These are phyloP conservation scores for Arctocebus calabarensis DNA, from an alignment of 2,797 vertebrate species.

Conservation along the genomic window DNA sequence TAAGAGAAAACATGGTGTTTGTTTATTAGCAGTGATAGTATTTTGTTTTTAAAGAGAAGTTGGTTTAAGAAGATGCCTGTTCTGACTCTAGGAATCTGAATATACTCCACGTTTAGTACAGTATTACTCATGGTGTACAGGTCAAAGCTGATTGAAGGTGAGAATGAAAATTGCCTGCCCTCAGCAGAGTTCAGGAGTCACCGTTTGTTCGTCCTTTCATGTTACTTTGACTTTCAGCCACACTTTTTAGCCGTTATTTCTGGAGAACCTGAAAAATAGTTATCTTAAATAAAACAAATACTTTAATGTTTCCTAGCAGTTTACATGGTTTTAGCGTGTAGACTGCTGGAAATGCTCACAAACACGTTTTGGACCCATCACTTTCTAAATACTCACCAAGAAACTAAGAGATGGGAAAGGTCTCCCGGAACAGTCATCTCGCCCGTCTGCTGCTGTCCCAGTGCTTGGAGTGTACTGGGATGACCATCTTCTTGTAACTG, in stretches of 20 bases:
- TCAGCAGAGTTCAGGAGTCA: background rate
- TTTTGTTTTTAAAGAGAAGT: conserved; percentile 52
- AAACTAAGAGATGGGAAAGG: background rate
- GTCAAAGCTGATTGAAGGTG: background rate
- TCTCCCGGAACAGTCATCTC: background rate
- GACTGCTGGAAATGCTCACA: background rate
- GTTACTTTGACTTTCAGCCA: background rate
- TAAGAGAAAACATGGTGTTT: background rate
- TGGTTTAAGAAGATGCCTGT: background rate
- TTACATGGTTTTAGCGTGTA: background rate
- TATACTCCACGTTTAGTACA: background rate
- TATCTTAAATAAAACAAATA: background rate
- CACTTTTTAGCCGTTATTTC: background rate
- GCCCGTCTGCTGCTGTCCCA: accelerated
- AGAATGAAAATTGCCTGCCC: background rate
- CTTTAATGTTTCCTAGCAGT: background rate
- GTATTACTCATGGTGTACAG: accelerated
- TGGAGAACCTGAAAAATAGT: background rate
- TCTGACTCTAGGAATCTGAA: background rate
- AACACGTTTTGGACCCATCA: background rate
- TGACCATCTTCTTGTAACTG: background rate
- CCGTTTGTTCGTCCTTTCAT: background rate
- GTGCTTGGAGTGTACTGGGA: background rate
- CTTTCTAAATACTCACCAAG: background rate
- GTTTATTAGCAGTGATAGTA: background rate